A percentile compares a stretch with the other conserved stretches of the same genome.
Evolutionary conservation across 2,888 invertebrate species (phyloP).

Genomic region (Drosophila peninsularis): DNA sequence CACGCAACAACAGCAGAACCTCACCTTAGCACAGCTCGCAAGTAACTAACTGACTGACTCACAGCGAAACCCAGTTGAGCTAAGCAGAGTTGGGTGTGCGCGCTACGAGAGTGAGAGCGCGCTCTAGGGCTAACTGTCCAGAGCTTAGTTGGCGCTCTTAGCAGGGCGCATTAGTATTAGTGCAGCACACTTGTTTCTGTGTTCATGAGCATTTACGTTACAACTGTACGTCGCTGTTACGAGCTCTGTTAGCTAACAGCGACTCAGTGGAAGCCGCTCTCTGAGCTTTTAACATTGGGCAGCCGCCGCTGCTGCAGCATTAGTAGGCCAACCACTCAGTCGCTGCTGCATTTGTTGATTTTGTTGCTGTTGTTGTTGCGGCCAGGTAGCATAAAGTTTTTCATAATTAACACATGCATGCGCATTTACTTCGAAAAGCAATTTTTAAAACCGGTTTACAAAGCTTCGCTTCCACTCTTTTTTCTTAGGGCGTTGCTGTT

Average conservation of each 20-base stretch:
- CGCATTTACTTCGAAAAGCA: slow-evolving; percentile 60
- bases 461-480: slow-evolving; percentile 39
- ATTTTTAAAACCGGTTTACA: slow-evolving; percentile 64
- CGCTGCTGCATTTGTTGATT: slow-evolving; percentile 55
- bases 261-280: slow-evolving; percentile 46
- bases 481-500: slow-evolving; percentile 59
- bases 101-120: slow-evolving; percentile 18
- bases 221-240: slow-evolving; percentile 52
- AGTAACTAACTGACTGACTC: slow-evolving; percentile 73
- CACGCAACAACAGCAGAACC: slow-evolving; percentile 52
- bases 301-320: slow-evolving; percentile 48
- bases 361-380: slow-evolving; percentile 37
- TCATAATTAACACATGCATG: slow-evolving; percentile 59
- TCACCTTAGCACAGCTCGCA: slow-evolving; percentile 72
- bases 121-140: slow-evolving; percentile 59
- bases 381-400: slow-evolving; percentile 56
- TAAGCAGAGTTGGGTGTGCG: slow-evolving; percentile 46
- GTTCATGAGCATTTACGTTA: slow-evolving; percentile 28
- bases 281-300: slow-evolving; percentile 27
- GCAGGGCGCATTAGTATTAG: slow-evolving; percentile 18
- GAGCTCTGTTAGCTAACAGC: slow-evolving; percentile 36
- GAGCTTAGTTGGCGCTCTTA: slow-evolving; percentile 45
- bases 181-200: slow-evolving; percentile 29
- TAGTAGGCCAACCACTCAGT: slow-evolving; percentile 74
- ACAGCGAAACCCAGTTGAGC: slow-evolving; percentile 45